These are phyloP conservation scores for Eucidaris tribuloides DNA, from an alignment of 35 echinoderm and acorn worm genomes.

Conservation along the genomic window DNA sequence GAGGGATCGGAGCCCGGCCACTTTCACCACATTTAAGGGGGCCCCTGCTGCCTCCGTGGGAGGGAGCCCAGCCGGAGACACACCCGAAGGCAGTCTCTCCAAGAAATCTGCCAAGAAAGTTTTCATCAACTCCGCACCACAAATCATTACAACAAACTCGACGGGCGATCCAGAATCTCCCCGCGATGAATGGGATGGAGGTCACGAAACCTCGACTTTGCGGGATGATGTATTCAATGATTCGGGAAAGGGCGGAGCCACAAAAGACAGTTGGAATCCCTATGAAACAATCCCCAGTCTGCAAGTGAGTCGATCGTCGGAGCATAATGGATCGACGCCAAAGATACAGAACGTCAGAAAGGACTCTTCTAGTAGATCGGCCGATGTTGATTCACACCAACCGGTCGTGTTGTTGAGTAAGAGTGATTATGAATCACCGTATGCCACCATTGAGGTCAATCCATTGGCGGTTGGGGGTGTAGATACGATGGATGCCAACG, in stretches of 20 bases:
- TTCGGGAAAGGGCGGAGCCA: not conserved
- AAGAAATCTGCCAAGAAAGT: slow-evolving; percentile 55
- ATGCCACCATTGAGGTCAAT: not conserved
- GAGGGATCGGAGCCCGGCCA: not conserved
- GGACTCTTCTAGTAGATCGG: not conserved
- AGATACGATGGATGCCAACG: slow-evolving; percentile 1
- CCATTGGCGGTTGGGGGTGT: not conserved
- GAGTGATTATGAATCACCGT: not conserved
- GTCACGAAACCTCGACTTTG: not conserved
- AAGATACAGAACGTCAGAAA: slow-evolving; percentile 27
- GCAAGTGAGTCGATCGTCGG: not conserved
- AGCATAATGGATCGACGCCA: not conserved
- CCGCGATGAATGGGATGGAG: not conserved
- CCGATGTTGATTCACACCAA: not conserved
- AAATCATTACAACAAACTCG: slow-evolving; percentile 48
- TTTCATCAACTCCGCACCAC: slow-evolving; percentile 46
- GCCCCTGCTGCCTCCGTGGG: not conserved
- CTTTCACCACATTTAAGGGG: not conserved
- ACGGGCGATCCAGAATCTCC: slow-evolving; percentile 28
- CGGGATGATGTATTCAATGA: not conserved
- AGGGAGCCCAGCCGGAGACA: slow-evolving; percentile 14
- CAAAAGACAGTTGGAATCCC: too few relatives aligned
- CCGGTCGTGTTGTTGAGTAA: not conserved
- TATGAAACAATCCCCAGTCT: slow-evolving; percentile 9
- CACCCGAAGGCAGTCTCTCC: slow-evolving; percentile 26